Evolutionary conservation across 1,140 invertebrate species (phyloP).

Genomic region (Eupristina koningsbergeri): DNA sequence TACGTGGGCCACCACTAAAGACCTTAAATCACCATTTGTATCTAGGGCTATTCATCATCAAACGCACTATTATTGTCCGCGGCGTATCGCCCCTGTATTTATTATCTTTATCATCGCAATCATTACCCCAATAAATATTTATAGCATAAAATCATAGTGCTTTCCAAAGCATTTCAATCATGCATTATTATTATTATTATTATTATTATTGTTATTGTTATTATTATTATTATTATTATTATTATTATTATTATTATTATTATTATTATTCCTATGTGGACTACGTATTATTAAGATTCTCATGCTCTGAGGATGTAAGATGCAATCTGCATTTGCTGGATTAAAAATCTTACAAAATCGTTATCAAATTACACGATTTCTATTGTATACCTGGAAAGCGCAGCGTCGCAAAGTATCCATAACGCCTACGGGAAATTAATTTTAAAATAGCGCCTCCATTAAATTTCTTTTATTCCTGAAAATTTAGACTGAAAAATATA

Average conservation of each 20-base stretch:
- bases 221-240: too few species aligned
- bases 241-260: too few species aligned
- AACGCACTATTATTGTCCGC: conserved; percentile 12
- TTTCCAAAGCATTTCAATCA: background rate
- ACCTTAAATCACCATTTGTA: background rate
- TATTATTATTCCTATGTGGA: background rate
- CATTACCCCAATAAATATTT: conserved; percentile 30
- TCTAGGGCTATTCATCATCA: background rate
- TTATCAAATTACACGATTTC: conserved; percentile 5
- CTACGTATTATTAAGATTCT: conserved; percentile 23
- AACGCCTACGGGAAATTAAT: conserved; percentile 4
- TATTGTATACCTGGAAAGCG: background rate
- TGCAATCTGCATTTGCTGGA: conserved; percentile 8
- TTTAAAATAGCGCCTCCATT: background rate
- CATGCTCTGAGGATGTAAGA: background rate
- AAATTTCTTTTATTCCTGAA: background rate
- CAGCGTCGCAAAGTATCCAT: background rate
- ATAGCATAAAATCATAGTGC: background rate
- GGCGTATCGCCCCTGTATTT: background rate
- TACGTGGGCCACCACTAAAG: too few species aligned
- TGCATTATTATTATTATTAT: too few species aligned
- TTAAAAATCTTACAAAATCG: background rate
- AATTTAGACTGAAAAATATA: background rate
- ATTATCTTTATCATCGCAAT: conserved; percentile 32
- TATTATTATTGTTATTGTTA: too few species aligned